A percentile compares a stretch with the other conserved stretches of the same genome.
Conservation (phyloP, 2,797 vertebrate genomes). For the Buphagus erythrorhynchus region DNA sequence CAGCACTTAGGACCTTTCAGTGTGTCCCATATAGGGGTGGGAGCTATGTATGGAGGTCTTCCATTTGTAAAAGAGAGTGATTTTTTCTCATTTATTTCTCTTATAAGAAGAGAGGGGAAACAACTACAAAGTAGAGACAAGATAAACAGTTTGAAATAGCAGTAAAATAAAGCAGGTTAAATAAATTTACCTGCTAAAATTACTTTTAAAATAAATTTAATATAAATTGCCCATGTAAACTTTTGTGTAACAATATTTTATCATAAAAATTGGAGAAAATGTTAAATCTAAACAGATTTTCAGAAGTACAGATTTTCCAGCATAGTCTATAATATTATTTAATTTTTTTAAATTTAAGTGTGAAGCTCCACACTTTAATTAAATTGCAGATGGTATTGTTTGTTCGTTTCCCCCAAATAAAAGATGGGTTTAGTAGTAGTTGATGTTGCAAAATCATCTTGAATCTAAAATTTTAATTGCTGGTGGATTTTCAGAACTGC, state of each 20-base stretch:
- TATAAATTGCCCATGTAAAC: not conserved
- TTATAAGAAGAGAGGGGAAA: not conserved
- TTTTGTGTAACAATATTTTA: not conserved
- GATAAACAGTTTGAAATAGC: not conserved
- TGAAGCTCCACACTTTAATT: not conserved
- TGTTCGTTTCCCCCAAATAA: not conserved
- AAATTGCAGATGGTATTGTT: not conserved
- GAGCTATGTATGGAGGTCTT: not conserved
- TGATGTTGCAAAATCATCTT: not conserved
- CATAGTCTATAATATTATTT: not conserved
- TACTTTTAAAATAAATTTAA: too few species aligned
- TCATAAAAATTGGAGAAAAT: not conserved
- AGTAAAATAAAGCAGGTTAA: not conserved
- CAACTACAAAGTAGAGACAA: not conserved
- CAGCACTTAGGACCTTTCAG: accelerated
- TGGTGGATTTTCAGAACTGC: not conserved
- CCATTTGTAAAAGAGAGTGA: not conserved
- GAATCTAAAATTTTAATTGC: not conserved
- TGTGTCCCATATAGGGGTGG: too few species aligned
- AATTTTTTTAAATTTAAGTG: not conserved
- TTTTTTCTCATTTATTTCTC: not conserved
- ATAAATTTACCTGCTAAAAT: not conserved
- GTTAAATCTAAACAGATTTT: not conserved
- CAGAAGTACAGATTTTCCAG: not conserved
- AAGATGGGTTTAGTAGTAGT: not conserved